These are phyloP conservation scores for Taxidea taxus DNA, from an alignment of 2,113 vertebrate genomes.

Conservation along the genomic window DNA sequence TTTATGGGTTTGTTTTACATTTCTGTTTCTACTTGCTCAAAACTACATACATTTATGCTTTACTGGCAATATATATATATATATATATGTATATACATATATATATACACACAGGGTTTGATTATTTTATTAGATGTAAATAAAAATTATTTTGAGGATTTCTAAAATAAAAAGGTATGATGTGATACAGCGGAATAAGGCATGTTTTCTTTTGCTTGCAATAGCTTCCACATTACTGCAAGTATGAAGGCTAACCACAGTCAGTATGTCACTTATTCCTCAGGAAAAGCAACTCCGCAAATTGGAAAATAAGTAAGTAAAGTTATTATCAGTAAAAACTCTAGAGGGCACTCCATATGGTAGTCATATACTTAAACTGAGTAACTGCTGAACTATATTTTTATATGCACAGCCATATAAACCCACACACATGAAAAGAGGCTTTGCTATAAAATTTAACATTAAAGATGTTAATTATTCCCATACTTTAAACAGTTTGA, in stretches of 20 bases:
- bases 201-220: background rate
- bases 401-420: background rate
- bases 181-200: background rate
- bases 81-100: too few relatives aligned
- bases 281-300: background rate
- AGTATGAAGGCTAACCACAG: background rate
- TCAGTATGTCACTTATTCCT: background rate
- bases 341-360: background rate
- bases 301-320: slow-evolving; percentile 18
- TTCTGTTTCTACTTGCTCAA: background rate
- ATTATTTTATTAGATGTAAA: slow-evolving; percentile 21
- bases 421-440: background rate
- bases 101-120: too few relatives aligned
- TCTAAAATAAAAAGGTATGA: slow-evolving; percentile 15
- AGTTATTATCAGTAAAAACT: background rate
- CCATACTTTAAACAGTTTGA: background rate
- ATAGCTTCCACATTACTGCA: background rate
- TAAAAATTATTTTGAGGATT: slow-evolving; percentile 15
- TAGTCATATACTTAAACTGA: background rate
- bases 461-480: background rate
- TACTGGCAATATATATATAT: background rate
- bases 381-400: slow-evolving; percentile 9
- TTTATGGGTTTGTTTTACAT: background rate
- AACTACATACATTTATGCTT: background rate
- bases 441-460: background rate